Conservation (phyloP, 2,888 invertebrate genomes). For the Epirrita christyi region DNA sequence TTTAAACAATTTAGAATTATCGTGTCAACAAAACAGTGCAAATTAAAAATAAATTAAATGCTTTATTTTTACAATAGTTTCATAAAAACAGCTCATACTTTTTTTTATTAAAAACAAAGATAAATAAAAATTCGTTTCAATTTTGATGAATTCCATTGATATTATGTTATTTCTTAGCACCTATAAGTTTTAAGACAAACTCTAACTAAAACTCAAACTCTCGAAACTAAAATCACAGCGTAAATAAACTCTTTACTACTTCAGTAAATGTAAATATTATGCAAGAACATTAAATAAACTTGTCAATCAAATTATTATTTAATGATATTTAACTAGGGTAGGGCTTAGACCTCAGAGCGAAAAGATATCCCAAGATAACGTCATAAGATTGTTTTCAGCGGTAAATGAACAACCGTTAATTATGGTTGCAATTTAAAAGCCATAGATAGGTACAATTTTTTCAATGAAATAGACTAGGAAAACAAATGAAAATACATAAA, state of each 20-base stretch:
- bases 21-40: slow-evolving; percentile 74
- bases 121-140: background rate
- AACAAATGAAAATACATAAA: too few species aligned
- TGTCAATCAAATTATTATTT: too few species aligned
- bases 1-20: slow-evolving; percentile 7
- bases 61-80: slow-evolving; percentile 42
- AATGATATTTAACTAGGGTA: too few species aligned
- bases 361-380: too few species aligned
- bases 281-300: background rate
- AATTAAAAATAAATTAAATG: slow-evolving; percentile 57
- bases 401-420: too few species aligned
- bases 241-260: slow-evolving; percentile 42
- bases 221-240: slow-evolving; percentile 73
- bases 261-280: background rate
- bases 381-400: too few species aligned
- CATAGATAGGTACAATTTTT: too few species aligned
- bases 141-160: background rate
- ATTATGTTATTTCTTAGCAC: background rate
- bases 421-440: too few species aligned
- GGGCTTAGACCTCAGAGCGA: too few species aligned
- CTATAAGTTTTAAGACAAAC: slow-evolving; percentile 20
- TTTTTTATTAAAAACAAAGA: background rate
- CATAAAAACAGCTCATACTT: background rate
- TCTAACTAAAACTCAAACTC: too few species aligned
- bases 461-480: too few species aligned